A percentile compares a stretch with the other conserved stretches of the same genome.
Conservation (phyloP, 2,888 invertebrate genomes). For the Coelogynopora nodosa region DNA sequence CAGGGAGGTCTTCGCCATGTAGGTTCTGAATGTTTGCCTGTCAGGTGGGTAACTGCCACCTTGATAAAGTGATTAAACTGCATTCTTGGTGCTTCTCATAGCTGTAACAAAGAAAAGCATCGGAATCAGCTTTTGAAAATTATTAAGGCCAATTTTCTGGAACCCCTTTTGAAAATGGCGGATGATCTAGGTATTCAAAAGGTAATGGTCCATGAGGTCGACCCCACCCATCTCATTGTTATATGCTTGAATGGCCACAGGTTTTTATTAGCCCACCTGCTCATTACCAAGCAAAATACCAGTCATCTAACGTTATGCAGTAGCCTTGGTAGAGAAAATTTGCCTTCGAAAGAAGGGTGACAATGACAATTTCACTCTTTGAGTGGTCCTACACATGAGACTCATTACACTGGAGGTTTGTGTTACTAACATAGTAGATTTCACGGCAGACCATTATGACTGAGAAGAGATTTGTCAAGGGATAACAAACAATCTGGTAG, state of each 20-base stretch:
- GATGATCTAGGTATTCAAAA: neutral
- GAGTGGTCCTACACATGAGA: neutral
- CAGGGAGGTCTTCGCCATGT: neutral
- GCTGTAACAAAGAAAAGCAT: no score
- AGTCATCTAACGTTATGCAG: conserved; percentile 2
- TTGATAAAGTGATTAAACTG: no score
- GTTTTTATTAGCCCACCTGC: neutral
- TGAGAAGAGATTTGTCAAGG: neutral
- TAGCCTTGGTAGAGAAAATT: neutral
- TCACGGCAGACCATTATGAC: neutral
- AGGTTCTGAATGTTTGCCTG: no score
- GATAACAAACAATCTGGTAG: neutral
- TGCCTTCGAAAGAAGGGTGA: conserved; percentile 5
- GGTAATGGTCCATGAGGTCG: conserved; percentile 13
- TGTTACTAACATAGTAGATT: conserved; percentile 4
- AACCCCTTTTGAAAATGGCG: neutral
- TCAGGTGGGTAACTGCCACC: no score
- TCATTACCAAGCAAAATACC: neutral
- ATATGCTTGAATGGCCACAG: neutral
- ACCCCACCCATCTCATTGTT: conserved; percentile 30
- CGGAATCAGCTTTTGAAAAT: no score
- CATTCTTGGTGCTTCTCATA: no score
- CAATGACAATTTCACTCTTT: conserved; percentile 21
- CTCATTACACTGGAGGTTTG: conserved; percentile 5
- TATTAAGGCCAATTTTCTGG: conserved; percentile 6